These are phyloP conservation scores for Perizoma flavofasciatum DNA, from an alignment of 2,888 invertebrate genomes.

Conservation along the genomic window DNA sequence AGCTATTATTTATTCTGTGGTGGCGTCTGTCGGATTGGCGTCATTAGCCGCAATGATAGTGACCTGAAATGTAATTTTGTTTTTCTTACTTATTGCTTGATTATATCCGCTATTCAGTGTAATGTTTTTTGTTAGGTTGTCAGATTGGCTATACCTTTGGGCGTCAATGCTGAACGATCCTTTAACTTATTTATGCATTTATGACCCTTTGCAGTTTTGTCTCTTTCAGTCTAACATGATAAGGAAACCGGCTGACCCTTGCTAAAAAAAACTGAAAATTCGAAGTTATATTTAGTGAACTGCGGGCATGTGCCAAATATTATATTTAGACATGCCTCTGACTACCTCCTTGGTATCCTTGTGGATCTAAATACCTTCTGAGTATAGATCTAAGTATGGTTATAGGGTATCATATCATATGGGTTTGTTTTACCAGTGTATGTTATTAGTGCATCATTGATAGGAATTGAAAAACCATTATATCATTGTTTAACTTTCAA, in stretches of 20 bases:
- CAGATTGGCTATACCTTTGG: background rate
- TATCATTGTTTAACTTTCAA: slow-evolving; percentile 25
- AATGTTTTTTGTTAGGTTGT: background rate
- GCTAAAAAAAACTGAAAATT: too few relatives aligned
- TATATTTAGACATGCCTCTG: too few relatives aligned
- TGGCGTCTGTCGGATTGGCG: slow-evolving; percentile 67
- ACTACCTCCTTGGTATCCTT: too few relatives aligned
- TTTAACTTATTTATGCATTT: background rate
- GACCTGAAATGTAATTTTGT: slow-evolving; percentile 74
- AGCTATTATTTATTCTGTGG: slow-evolving; percentile 22
- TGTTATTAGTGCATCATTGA: too few relatives aligned
- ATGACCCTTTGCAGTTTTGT: background rate
- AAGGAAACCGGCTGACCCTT: background rate
- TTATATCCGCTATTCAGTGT: slow-evolving; percentile 18
- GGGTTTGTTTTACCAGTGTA: too few relatives aligned
- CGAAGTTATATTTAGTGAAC: too few relatives aligned
- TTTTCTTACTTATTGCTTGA: slow-evolving; percentile 52
- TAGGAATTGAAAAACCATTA: slow-evolving; percentile 1
- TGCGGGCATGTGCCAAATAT: too few relatives aligned
- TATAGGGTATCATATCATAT: too few relatives aligned
- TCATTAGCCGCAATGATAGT: slow-evolving; percentile 80
- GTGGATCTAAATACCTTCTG: too few relatives aligned
- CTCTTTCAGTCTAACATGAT: too few relatives aligned
- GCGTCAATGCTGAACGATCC: too few relatives aligned
- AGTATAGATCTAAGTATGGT: too few relatives aligned